A percentile compares a stretch with the other conserved stretches of the same genome.
These are phyloP conservation scores for Crossocerus cetratus DNA, from an alignment of 2,888 invertebrate genomes.

Conservation along the genomic window DNA sequence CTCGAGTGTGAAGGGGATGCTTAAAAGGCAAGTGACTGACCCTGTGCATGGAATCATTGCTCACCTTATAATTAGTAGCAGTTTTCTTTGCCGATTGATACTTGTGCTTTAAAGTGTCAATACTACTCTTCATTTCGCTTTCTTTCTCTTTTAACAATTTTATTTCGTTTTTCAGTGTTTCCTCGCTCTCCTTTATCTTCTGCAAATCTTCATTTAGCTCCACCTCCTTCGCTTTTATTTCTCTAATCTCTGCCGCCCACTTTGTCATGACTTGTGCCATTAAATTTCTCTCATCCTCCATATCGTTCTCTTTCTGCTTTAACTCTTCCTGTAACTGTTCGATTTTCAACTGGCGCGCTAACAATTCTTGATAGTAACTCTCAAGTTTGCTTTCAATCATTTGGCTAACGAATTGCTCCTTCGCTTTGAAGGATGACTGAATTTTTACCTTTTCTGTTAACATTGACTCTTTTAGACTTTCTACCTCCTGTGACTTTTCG, in stretches of 20 bases:
- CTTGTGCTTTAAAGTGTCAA: constrained; percentile 78
- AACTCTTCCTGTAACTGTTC: constrained; percentile 78
- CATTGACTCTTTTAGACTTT: constrained; percentile 79
- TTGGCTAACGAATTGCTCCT: constrained; percentile 78
- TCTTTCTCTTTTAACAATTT: constrained; percentile 73
- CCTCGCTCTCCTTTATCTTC: constrained; percentile 77
- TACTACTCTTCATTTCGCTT: constrained; percentile 57
- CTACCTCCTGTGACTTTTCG: constrained; percentile 79
- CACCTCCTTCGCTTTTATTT: constrained; percentile 72
- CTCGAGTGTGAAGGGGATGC: too few species aligned
- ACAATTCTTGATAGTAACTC: constrained; percentile 62
- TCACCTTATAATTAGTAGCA: constrained; percentile 82
- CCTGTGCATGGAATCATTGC: background rate
- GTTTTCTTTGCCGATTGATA: constrained; percentile 82
- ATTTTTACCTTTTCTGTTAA: constrained; percentile 78
- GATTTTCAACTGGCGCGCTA: constrained; percentile 64
- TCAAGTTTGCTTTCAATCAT: constrained; percentile 76
- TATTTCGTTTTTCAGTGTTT: constrained; percentile 78
- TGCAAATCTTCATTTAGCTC: constrained; percentile 78
- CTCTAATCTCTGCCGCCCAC: constrained; percentile 70
- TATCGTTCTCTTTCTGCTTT: constrained; percentile 79
- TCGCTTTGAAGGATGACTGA: constrained; percentile 79
- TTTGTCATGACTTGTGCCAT: constrained; percentile 75
- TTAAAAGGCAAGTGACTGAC: too few species aligned
- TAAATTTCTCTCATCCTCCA: constrained; percentile 77